Evolutionary conservation across 2,888 invertebrate genomes (phyloP), one percentile per base, ranked within the genome.

Genomic region (Chloroclystis v-ata): DNA sequence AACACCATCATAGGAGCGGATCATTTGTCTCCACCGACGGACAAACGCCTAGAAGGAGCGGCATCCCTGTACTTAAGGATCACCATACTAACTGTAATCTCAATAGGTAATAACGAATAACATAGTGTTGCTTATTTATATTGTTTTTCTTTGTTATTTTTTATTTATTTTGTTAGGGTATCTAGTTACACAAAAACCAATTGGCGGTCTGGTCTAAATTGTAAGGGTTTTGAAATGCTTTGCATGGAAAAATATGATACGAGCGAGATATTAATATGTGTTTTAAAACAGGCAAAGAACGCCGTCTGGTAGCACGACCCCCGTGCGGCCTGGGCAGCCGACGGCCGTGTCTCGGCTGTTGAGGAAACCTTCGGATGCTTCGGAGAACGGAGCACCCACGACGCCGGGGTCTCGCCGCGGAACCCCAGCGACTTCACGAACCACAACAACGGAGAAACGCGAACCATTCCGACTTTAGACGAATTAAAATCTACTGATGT

Each of bases 401-500:
- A 80, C 87, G 29, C 80, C 84, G 13, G 69, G 73, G 47, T 65
- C 84, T 20, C 78, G 86, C 56, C 82, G 86, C 53, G 76, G 74
- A 29, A 80, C 88, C 49, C 76, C 85, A 9, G 71, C 82, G 42
- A 67, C 83, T n/a, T 74, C 85, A 51, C 71, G 72, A 65, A 88
- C 89, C 33, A 87, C 78, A 64, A 88, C 89, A 32, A 87, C 78
- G 57, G 89, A 89, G 56, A 85, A 88, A 78, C 91, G 92, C 69
- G 93, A 92, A 86, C 93, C 93, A 63, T 93, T 93, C 89, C 90
- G 93, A 84, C 90, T 93, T 59, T 94, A 92, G 86, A 84, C 75
- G 78, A 59, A 47, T 43, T 44, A 52, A 47, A 37, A 52, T 39
- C 44, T 10, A 42, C 32, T 45, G 41, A 44, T 12, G 47, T 48